Base-by-base conservation (phyloP, 2,113 vertebrate genomes). In the Theristicus caerulescens region DNA sequence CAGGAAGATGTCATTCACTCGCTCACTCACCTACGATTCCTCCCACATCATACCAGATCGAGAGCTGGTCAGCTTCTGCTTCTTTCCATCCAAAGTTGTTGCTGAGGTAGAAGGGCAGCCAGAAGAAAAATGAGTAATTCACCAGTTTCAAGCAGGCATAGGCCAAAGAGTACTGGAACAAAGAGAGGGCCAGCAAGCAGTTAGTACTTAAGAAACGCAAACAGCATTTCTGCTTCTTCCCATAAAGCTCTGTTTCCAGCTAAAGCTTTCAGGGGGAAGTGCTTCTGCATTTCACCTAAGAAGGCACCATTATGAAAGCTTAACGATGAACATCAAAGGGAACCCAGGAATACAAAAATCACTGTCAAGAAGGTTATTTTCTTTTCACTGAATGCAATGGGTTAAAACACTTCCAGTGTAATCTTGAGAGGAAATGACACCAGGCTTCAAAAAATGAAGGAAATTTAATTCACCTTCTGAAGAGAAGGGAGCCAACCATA, bases 51-150 rank as follows among this genome's bases (percentile, higher is more conserved):
- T 99, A 99, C 99, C 99, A 99, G 82, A 99, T 99, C 0, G 99
- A 99, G 80, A 99, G 97, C 59, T 99, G 98, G 98, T 99, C 99
- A 8, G 99, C 98, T 95, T 99, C 98, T 2, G 98, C 99, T 96
- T 99, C 99, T 95, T 99, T 99, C 99, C 99, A 99, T 79, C 97
- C 89, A 31, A 99, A 99, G 97, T 99, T 99, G 96, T 96, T 99
- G 96, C 98, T 99, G 98, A 99, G 98, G 97, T 99, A 99, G 97
- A 99, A 99, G 10, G 99, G 99, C 80, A 99, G 97, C 99, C 99
- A 99, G 98, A 99, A 99, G 98, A 99, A 99, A 97, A 99, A 99
- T 15, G 99, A 99, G 96, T 99, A 99, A 97, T 99, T 99, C 87
- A 99, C 99, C 92, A 99, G 94, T 93, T 99, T 99, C 98, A 99